Percentiles rank a stretch among this genome's conserved stretches.
These are phyloP conservation scores for Schizaphis graminum DNA, from an alignment of 2,888 invertebrate species.

Conservation along the genomic window DNA sequence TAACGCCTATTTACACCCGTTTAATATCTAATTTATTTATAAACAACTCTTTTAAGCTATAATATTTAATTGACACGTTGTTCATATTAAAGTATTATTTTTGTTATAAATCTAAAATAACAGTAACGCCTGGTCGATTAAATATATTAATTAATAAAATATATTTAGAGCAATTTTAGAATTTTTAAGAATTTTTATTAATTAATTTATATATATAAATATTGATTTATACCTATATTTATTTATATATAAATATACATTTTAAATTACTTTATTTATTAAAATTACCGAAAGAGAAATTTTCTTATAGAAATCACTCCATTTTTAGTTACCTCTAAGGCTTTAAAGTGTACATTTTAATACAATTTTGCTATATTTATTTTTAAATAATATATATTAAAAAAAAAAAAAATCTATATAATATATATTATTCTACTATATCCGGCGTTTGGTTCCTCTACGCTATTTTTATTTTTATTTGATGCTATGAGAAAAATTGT, in stretches of 20 bases:
- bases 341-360: conserved; percentile 61
- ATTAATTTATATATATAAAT: conserved; percentile 50
- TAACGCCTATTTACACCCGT: conserved; percentile 61
- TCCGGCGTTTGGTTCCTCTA: conserved; percentile 60
- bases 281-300: conserved; percentile 23
- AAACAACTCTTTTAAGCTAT: conserved; percentile 58
- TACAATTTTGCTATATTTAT: conserved; percentile 64
- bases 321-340: conserved; percentile 60
- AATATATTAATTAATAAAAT: conserved; percentile 56
- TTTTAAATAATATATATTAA: conserved; percentile 50
- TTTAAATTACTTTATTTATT: conserved; percentile 45
- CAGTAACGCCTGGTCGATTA: conserved; percentile 60
- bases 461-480: conserved; percentile 52
- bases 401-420: conserved; percentile 53
- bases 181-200: conserved; percentile 50
- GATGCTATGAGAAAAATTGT: conserved; percentile 47
- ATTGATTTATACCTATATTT: conserved; percentile 11
- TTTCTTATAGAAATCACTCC: conserved; percentile 47
- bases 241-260: conserved; percentile 40
- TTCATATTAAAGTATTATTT: conserved; percentile 65
- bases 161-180: conserved; percentile 64
- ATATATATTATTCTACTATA: conserved; percentile 58
- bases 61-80: conserved; percentile 64
- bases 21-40: conserved; percentile 60
- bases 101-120: conserved; percentile 61